Evolutionary conservation across 2,888 invertebrate genomes (phyloP), one percentile per base, ranked within the genome.

Genomic region (Emmelina monodactyla): DNA sequence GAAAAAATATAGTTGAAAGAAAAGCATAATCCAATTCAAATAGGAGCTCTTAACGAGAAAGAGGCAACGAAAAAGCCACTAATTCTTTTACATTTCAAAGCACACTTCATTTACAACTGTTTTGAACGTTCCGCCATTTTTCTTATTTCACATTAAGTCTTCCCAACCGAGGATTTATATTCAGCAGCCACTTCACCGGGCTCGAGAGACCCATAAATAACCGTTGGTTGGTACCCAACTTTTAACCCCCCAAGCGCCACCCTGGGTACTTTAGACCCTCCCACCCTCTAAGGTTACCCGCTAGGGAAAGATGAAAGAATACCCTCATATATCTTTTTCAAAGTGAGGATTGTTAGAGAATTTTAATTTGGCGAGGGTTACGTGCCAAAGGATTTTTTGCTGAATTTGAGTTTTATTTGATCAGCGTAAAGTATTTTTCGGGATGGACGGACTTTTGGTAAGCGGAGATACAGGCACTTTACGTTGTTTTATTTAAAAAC

Each of bases 141-240:
- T 64, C 66, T 64, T 61, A 58, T 63, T 68, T 70, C 64, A 66
- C n/a, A n/a, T n/a, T 62, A 75, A 69, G 70, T 73, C 70, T 66
- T 60, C 59, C 38, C 51, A 45, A 52, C 60, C 56, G 61, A 63
- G 67, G 73, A 78, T 78, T 78, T 76, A 76, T 76, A 75, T 76
- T 75, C 75, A 58, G 62, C 60, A 66, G 63, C 62, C 64, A 73
- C 79, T 76, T 70, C 70, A 70, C 59, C 59, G 64, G 64, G 52
- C 79, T 68, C 76, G 69, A 76, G 79, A 73, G 78, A 55, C 58
- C 66, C 72, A 75, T 79, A 79, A 76, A 76, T 79, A 72, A 78
- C 72, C 60, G 58, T 57, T 54, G 70, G 68, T 69, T 64, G 14
- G 45, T 47, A 61, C 56, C 55, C 53, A 54, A 55, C 59, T 60